Conservation (phyloP, 2,888 invertebrate genomes). For the Microdon myrmicae region DNA sequence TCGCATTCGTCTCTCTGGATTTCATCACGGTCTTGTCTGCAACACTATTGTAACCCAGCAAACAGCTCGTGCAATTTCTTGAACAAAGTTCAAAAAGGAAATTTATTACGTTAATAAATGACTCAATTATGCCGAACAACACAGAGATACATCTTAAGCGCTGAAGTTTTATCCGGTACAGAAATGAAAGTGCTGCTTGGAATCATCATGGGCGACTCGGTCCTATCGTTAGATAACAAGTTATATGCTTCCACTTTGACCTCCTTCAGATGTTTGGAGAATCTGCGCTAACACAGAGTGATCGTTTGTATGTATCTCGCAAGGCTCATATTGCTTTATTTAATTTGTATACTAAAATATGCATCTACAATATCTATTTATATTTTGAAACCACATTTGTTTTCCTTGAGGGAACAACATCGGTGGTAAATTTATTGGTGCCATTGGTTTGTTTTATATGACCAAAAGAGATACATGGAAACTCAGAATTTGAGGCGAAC, state of each 20-base stretch:
- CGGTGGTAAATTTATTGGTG: too few species aligned
- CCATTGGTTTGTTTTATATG: too few species aligned
- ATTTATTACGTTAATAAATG: constrained; percentile 44
- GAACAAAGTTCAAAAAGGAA: constrained; percentile 40
- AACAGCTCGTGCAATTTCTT: too few species aligned
- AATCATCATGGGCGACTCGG: neutral
- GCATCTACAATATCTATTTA: too few species aligned
- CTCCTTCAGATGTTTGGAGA: constrained; percentile 4
- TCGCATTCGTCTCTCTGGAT: too few species aligned
- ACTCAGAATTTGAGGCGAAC: too few species aligned
- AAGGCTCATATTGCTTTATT: neutral
- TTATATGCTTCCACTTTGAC: constrained; percentile 25
- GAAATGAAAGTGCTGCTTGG: constrained; percentile 11
- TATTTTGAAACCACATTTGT: too few species aligned
- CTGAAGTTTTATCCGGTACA: neutral
- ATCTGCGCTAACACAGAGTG: neutral
- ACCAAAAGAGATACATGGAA: too few species aligned
- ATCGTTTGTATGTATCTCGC: neutral
- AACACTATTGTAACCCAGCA: too few species aligned
- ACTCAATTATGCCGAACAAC: constrained; percentile 40
- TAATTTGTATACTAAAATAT: neutral
- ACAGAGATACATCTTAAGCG: constrained; percentile 12
- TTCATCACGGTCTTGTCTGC: too few species aligned
- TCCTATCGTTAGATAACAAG: constrained; percentile 23
- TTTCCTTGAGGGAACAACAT: too few species aligned